Evolutionary conservation across 35 echinoderm and acorn worm species (phyloP).

Genomic region (Nesometra sesokonis): DNA sequence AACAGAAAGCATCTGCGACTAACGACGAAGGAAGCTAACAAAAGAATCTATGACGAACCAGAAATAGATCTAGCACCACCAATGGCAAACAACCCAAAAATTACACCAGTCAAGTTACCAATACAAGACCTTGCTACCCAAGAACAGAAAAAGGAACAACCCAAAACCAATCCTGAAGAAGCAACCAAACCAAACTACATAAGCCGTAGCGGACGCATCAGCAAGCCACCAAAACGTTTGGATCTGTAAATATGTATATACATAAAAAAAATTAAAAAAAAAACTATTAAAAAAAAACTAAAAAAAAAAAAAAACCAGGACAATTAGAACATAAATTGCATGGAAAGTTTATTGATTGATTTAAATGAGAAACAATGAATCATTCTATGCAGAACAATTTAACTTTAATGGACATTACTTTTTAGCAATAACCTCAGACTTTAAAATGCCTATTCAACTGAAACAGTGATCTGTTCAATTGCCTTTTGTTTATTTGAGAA

Average conservation of each 20-base stretch:
- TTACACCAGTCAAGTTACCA: neutral
- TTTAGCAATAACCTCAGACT: too few species aligned
- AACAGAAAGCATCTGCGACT: constrained; percentile 20
- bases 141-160: neutral
- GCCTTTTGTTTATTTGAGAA: too few species aligned
- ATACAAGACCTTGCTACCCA: neutral
- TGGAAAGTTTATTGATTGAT: too few species aligned
- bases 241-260: neutral
- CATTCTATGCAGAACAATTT: too few species aligned
- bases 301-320: too few species aligned
- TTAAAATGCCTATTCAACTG: too few species aligned
- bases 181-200: neutral
- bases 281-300: too few species aligned
- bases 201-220: neutral
- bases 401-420: too few species aligned
- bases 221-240: neutral
- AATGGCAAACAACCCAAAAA: neutral
- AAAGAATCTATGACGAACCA: neutral
- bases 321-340: too few species aligned
- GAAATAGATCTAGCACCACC: neutral
- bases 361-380: too few species aligned
- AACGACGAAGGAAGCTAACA: constrained; percentile 7
- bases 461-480: too few species aligned
- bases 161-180: neutral
- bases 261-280: neutral